Conservation (phyloP, 2,797 vertebrate species). For the Lagodon rhomboides region DNA sequence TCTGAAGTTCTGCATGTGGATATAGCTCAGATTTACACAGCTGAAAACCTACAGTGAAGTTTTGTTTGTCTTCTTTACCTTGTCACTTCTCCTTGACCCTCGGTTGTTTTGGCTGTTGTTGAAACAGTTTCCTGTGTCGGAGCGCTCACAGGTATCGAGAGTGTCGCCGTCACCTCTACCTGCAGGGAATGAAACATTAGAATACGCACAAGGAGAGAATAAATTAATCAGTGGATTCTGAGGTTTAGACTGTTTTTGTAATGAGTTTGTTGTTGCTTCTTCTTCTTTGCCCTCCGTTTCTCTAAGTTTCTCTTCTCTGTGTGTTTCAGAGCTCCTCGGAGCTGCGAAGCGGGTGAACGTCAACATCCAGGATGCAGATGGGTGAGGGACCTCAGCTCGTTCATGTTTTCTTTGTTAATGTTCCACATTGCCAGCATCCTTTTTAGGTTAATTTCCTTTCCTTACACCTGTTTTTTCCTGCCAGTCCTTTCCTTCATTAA, state of each 20-base stretch:
- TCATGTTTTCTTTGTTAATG: neutral
- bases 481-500: neutral
- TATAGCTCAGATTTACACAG: neutral
- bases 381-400: conserved; percentile 86
- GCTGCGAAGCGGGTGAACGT: conserved; percentile 96
- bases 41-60: neutral
- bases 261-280: neutral
- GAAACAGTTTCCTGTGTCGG: conserved; percentile 13
- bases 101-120: conserved; percentile 5
- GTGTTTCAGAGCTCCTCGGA: conserved; percentile 92
- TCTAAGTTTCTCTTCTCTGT: conserved; percentile 9
- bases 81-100: conserved; percentile 30
- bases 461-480: neutral
- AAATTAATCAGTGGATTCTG: conserved; percentile 19
- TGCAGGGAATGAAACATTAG: conserved; percentile 8
- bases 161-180: conserved; percentile 13
- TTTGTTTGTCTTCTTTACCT: conserved; percentile 5
- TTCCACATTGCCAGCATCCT: neutral
- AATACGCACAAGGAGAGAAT: conserved; percentile 22
- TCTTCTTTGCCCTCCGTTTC: neutral
- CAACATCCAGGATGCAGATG: conserved; percentile 98
- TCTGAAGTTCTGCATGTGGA: neutral
- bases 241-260: conserved; percentile 13
- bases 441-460: neutral
- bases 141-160: conserved; percentile 8